Conservation (phyloP, 1,140 invertebrate species). For the Cheumatopsyche charites region DNA sequence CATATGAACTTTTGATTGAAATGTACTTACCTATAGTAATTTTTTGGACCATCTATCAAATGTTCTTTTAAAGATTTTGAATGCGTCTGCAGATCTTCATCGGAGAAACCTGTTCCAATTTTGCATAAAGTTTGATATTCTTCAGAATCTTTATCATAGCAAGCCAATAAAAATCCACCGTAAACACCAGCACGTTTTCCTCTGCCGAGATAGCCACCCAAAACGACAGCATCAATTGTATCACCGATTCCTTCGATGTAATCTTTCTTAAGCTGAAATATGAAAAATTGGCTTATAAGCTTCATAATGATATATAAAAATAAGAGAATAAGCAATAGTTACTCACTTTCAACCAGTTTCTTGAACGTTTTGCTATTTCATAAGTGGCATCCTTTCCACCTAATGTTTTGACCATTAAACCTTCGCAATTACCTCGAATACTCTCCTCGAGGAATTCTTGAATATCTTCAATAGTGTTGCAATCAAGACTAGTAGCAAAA, state of each 20-base stretch:
- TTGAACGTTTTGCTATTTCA: constrained; percentile 96
- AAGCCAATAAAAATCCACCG: constrained; percentile 97
- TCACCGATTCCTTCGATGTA: constrained; percentile 95
- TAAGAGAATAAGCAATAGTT: background rate
- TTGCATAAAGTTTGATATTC: constrained; percentile 85
- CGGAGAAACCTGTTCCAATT: constrained; percentile 97
- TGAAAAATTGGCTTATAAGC: background rate
- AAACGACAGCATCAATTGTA: constrained; percentile 93
- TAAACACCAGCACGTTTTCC: constrained; percentile 94
- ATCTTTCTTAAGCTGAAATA: constrained; percentile 86
- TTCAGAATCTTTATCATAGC: constrained; percentile 92
- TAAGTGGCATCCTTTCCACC: constrained; percentile 89
- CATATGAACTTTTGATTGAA: background rate
- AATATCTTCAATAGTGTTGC: constrained; percentile 89
- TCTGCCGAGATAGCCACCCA: constrained; percentile 93
- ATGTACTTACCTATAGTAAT: constrained; percentile 76
- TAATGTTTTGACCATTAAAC: constrained; percentile 98
- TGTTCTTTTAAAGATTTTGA: constrained; percentile 80
- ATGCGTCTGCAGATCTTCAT: constrained; percentile 85
- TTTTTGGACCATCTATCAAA: constrained; percentile 73
- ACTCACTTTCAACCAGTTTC: constrained; percentile 90
- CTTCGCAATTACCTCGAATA: constrained; percentile 97
- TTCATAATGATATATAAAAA: background rate
- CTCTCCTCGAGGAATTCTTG: constrained; percentile 94
- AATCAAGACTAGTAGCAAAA: constrained; percentile 87